Percentiles rank a stretch among this genome's conserved stretches.
These are phyloP conservation scores for Aproaerema taeniolella DNA, from an alignment of 2,888 invertebrate species.

Conservation along the genomic window DNA sequence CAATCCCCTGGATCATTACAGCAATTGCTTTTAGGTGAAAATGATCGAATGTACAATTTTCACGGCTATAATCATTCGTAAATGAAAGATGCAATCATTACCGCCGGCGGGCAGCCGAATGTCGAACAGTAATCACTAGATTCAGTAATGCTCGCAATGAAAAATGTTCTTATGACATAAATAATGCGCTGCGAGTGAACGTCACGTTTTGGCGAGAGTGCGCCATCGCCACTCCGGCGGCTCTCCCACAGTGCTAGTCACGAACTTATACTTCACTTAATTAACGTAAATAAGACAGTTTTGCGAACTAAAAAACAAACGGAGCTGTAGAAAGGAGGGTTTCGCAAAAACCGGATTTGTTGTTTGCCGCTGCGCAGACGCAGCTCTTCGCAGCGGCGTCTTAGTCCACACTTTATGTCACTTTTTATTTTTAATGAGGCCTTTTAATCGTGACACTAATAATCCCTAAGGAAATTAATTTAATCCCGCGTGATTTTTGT, in stretches of 20 bases:
- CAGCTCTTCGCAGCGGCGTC: conserved; percentile 26
- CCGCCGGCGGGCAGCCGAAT: conserved; percentile 8
- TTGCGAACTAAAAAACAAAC: conserved; percentile 61
- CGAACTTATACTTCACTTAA: conserved; percentile 77
- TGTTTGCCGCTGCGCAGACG: conserved; percentile 27
- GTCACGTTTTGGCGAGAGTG: conserved; percentile 49
- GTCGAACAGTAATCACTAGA: conserved; percentile 10
- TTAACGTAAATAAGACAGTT: conserved; percentile 75
- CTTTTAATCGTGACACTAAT: conserved; percentile 43
- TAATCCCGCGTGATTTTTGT: conserved; percentile 27
- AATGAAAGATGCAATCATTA: conserved; percentile 4
- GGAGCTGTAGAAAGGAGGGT: conserved; percentile 47
- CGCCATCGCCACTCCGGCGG: conserved; percentile 27
- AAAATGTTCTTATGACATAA: conserved; percentile 33
- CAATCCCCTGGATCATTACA: background rate
- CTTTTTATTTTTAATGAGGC: conserved; percentile 62
- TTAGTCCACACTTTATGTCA: conserved; percentile 57
- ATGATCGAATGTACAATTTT: conserved; percentile 1
- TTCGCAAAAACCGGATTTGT: conserved; percentile 55
- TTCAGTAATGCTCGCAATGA: conserved; percentile 3
- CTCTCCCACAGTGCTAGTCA: conserved; percentile 68
- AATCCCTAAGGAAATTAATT: conserved; percentile 35
- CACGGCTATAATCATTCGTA: conserved; percentile 4
- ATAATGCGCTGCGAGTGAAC: conserved; percentile 25
- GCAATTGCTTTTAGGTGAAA: conserved; percentile 5